These are phyloP conservation scores for Drosophila paulistorum DNA, from an alignment of 1,140 invertebrate species.

Conservation along the genomic window DNA sequence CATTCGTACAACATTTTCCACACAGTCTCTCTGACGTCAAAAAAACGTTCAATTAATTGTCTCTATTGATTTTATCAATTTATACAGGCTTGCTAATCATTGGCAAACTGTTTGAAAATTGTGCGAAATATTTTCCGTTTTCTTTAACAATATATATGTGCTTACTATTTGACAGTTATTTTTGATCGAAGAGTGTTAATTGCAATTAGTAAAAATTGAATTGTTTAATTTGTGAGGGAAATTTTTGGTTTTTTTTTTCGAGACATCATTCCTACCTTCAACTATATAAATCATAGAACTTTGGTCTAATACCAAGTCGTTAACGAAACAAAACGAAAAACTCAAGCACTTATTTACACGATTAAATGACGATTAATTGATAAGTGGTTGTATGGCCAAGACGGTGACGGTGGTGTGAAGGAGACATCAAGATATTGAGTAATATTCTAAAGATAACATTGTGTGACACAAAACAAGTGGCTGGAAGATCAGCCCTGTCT, in stretches of 20 bases:
- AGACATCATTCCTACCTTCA: neutral
- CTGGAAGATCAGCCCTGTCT: too few species aligned
- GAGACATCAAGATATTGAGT: too few species aligned
- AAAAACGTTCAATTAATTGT: slow-evolving; percentile 27
- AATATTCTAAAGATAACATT: too few species aligned
- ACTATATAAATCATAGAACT: neutral
- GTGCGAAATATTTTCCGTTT: slow-evolving; percentile 65
- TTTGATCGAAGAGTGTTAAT: slow-evolving; percentile 59
- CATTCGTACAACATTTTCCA: slow-evolving; percentile 28
- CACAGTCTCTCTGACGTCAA: slow-evolving; percentile 35
- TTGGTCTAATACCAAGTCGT: slow-evolving; percentile 26
- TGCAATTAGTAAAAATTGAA: neutral
- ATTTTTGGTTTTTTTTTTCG: slow-evolving; percentile 23
- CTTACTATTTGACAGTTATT: slow-evolving; percentile 61
- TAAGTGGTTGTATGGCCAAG: slow-evolving; percentile 34
- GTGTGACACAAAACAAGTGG: too few species aligned
- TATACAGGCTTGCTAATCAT: slow-evolving; percentile 44
- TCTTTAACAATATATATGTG: slow-evolving; percentile 29
- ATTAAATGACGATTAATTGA: slow-evolving; percentile 69
- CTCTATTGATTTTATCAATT: slow-evolving; percentile 54
- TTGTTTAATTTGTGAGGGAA: slow-evolving; percentile 50
- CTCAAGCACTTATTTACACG: slow-evolving; percentile 34
- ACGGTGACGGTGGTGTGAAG: too few species aligned
- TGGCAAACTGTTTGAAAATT: slow-evolving; percentile 45
- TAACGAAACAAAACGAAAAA: slow-evolving; percentile 22